Base-by-base conservation (phyloP, 2,113 vertebrate genomes). In the Oceanodroma tethys region DNA sequence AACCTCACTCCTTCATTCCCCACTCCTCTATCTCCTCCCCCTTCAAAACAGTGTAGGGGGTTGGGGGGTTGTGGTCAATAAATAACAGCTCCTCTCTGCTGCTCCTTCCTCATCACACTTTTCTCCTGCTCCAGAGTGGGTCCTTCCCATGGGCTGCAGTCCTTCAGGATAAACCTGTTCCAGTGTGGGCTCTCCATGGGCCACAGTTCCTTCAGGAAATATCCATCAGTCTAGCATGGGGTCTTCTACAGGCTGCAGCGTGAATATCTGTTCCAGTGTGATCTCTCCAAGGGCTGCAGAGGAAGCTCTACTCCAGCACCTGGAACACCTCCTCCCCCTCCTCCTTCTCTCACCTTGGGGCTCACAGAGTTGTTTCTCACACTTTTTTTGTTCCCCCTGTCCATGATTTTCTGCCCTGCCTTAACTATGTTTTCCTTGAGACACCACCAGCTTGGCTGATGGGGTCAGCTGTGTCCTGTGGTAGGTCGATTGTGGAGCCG, bases 41-140 rank as follows among this genome's bases (percentile, higher is more conserved):
- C 1, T 86, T 62, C 26, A 38, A 26, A 75, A 17, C 16, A 20
- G 0, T 10, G 16, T n/a, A 47, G 13, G 14, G 7, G 6, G 2
- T 8, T 48, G 52, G 1, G 50, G 13, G 3, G 1, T 29, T 60
- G 8, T 12, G 22, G 10, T 58, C 2, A 1, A 18, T 40, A 42
- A 5, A 1, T 36, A 80, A 48, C 8, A 80, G 5, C 34, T 80
- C 16, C 21, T 82, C 26, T 91, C 23, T 48, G 15, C 27, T 66
- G 27, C 29, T 75, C 10, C 40, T 60, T 71, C 21, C 23, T 71
- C 47, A 40, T 36, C 34, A 47, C 11, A 25, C 36, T 53, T 66
- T 26, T 36, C 3, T 20, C 6, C 3, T 81, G 20, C 17, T 66
- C 34, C 50, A 85, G 34, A 7, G 2, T 2, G 40, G 23, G 10